phyloP scores from a whole-genome alignment of 2,888 invertebrate species.

The Epinotia bilunana region DNA sequence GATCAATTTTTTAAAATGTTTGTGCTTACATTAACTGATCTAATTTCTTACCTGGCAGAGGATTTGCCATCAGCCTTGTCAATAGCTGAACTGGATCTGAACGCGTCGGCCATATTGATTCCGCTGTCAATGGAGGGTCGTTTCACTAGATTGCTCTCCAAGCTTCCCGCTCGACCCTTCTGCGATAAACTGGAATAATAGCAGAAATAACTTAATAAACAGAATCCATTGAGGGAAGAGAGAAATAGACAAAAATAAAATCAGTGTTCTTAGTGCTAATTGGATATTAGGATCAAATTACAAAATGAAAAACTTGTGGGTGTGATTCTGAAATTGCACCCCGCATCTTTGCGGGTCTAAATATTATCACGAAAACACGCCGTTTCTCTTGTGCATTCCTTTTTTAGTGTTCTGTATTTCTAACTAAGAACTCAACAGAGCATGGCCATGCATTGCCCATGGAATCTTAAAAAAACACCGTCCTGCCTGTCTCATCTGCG shows the following conservation, averaged over 20 bases:
- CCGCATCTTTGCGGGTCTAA: too few relatives aligned
- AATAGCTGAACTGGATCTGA: conserved; percentile 77
- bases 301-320: too few relatives aligned
- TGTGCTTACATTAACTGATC: too few relatives aligned
- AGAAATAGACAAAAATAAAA: too few relatives aligned
- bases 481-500: too few relatives aligned
- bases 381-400: too few relatives aligned
- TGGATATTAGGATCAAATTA: too few relatives aligned
- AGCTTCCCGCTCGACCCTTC: conserved; percentile 74
- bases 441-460: background rate
- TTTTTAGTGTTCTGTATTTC: background rate
- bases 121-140: conserved; percentile 92
- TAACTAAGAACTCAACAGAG: background rate
- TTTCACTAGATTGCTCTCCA: conserved; percentile 86
- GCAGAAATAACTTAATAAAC: background rate
- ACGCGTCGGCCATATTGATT: conserved; percentile 87
- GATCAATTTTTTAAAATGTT: too few relatives aligned
- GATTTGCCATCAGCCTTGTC: conserved; percentile 76
- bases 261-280: too few relatives aligned
- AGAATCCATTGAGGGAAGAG: background rate
- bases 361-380: too few relatives aligned
- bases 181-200: conserved; percentile 75
- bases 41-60: conserved; percentile 68
- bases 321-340: too few relatives aligned
- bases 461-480: too few relatives aligned